Evolutionary conservation across 2,113 vertebrate species (phyloP).

Genomic region (Bettongia penicillata): DNA sequence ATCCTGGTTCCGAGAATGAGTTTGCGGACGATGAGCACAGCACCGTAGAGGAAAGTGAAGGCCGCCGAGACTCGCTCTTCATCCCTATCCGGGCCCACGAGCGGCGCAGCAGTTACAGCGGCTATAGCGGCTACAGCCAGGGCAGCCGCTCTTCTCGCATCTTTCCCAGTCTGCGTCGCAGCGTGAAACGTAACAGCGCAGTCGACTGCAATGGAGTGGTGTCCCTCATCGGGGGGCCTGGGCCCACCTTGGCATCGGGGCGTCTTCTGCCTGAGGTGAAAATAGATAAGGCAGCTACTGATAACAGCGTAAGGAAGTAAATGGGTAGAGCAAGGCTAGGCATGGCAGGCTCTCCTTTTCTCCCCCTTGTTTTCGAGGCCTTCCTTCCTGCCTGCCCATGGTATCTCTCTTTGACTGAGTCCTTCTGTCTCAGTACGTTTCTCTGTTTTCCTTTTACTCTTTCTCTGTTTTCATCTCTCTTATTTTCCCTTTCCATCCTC

Average conservation of each 20-base stretch:
- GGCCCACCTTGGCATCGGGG: slow-evolving; percentile 89
- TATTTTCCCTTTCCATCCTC: not conserved
- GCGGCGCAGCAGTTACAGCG: slow-evolving; percentile 92
- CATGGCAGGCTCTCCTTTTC: slow-evolving; percentile 84
- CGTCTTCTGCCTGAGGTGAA: slow-evolving; percentile 99
- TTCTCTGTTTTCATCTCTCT: not conserved
- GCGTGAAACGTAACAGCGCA: slow-evolving; percentile 96
- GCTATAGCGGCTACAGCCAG: slow-evolving; percentile 96
- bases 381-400: slow-evolving; percentile 50
- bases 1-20: slow-evolving; percentile 96
- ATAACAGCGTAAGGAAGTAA: slow-evolving; percentile 91
- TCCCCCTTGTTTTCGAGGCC: slow-evolving; percentile 41
- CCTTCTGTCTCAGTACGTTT: not conserved
- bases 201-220: slow-evolving; percentile 99
- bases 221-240: slow-evolving; percentile 94
- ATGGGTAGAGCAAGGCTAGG: slow-evolving; percentile 86
- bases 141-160: slow-evolving; percentile 93
- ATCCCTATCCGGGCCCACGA: slow-evolving; percentile 91
- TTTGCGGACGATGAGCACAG: slow-evolving; percentile 99
- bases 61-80: slow-evolving; percentile 95
- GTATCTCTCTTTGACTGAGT: not conserved
- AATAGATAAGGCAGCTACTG: slow-evolving; percentile 94
- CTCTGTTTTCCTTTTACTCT: not conserved
- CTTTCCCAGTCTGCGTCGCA: slow-evolving; percentile 93
- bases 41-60: slow-evolving; percentile 97